Evolutionary conservation across 2,888 invertebrate genomes (phyloP), one percentile per base, ranked within the genome.

Genomic region (Osmoderma eremita): DNA sequence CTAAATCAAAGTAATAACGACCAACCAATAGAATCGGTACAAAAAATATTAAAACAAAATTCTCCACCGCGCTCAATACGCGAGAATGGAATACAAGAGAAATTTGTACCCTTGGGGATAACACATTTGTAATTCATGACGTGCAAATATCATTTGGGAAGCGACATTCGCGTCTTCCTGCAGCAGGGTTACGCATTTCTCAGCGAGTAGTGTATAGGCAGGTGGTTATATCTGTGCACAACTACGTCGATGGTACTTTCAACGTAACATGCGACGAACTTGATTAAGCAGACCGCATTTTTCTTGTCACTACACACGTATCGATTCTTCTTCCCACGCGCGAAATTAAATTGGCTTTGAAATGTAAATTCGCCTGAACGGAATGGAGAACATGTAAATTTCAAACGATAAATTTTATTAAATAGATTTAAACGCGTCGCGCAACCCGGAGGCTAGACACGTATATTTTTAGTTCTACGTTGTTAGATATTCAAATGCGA

Each of bases 101-200:
- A 24, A 39, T 18, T 18, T 30, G 45, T 39, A 42, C 58, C 42
- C 42, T 17, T 1, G 45, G 15, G 58, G 12, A 18, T 12, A 58
- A 45, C 42, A 45, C 8, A 58, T 45, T 58, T 58, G 10, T 24
- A 58, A 58, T 58, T 58, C 58, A 58, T 58, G 45, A 56, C 13
- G 56, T 56, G 56, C 42, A 56, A 56, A 56, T 56, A 58, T 58
- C 45, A 58, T 58, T 58, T 45, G 24, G n/a, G 45, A 45, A 18
- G 15, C 15, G 42, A 17, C 24, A 58, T 58, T 42, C 42, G 15
- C 42, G 22, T 51, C 45, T 58, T 15, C 58, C 24, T 58, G 20
- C 22, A 4, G 12, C 10, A 45, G 8, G 24, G 42, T 17, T 58
- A 24, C 42, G 24, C 58, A 58, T 45, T 17, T 56, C 22, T 56